Conservation (phyloP, 2,797 vertebrate species). For the Sebastiscus albofasciatus region DNA sequence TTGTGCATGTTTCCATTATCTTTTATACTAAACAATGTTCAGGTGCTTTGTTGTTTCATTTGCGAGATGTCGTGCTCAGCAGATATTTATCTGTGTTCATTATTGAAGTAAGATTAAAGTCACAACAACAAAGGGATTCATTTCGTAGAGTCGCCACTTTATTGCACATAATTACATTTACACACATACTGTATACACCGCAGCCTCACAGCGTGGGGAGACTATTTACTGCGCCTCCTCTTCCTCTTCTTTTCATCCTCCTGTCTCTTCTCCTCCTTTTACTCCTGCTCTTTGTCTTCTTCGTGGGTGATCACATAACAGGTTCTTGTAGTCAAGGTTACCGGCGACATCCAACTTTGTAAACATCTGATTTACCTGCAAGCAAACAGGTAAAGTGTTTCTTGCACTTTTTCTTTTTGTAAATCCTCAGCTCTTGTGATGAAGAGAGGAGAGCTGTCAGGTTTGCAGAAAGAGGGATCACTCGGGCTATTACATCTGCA, state of each 20-base stretch:
- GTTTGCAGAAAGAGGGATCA: constrained; percentile 28
- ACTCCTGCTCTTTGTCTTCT: constrained; percentile 86
- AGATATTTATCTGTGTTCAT: constrained; percentile 37
- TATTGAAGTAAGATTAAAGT: constrained; percentile 55
- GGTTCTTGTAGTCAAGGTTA: constrained; percentile 88
- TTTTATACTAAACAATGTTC: constrained; percentile 29
- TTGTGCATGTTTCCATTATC: constrained; percentile 39
- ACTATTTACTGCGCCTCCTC: constrained; percentile 37
- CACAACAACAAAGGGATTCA: constrained; percentile 52
- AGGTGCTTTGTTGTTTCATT: constrained; percentile 34
- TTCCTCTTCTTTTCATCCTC: constrained; percentile 29
- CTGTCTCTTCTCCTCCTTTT: constrained; percentile 76
- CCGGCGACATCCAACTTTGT: constrained; percentile 84
- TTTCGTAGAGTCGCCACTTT: constrained; percentile 37
- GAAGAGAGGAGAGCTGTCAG: constrained; percentile 20
- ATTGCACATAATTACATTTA: constrained; percentile 44
- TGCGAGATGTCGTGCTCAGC: constrained; percentile 21
- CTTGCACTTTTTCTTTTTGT: neutral
- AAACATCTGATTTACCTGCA: constrained; percentile 88
- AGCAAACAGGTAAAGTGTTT: neutral
- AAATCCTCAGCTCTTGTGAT: neutral
- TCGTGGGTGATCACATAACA: constrained; percentile 88
- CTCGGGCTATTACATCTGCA: constrained; percentile 5
- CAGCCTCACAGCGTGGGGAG: constrained; percentile 38
- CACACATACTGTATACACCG: constrained; percentile 4